Percentiles rank a stretch among this genome's conserved stretches.
Evolutionary conservation across 2,888 invertebrate genomes (phyloP).

Genomic region (Harpagoxenus sublaevis): DNA sequence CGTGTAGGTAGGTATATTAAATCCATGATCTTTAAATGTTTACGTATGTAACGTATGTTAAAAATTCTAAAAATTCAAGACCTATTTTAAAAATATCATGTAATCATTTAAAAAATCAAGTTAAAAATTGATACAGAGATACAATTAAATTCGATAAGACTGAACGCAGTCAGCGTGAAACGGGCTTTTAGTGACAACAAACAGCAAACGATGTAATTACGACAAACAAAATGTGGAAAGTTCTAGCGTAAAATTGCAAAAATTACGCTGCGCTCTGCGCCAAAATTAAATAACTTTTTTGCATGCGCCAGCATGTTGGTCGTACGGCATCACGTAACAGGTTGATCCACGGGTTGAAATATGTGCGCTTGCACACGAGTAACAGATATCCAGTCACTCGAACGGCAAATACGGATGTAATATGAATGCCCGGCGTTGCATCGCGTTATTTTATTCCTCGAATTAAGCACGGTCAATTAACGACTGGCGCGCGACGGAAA

Average conservation of each 20-base stretch:
- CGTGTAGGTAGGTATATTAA: not conserved
- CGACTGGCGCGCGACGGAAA: constrained; percentile 26
- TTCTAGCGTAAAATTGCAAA: constrained; percentile 30
- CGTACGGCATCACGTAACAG: constrained; percentile 34
- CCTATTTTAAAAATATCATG: not conserved
- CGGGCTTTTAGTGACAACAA: constrained; percentile 3
- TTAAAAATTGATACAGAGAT: not conserved
- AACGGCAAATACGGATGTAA: constrained; percentile 43
- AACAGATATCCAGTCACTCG: constrained; percentile 33
- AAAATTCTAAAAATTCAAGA: constrained; percentile 2
- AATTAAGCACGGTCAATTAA: constrained; percentile 56
- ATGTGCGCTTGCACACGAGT: constrained; percentile 15
- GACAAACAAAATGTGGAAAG: constrained; percentile 30
- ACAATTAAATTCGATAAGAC: not conserved
- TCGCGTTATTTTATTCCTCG: constrained; percentile 33
- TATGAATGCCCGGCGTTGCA: constrained; percentile 8
- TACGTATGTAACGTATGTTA: not conserved
- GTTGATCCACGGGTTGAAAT: constrained; percentile 31
- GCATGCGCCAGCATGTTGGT: not conserved
- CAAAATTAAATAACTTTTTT: constrained; percentile 40
- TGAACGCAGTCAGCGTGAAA: not conserved
- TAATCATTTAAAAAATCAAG: not conserved
- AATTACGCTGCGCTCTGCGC: not conserved
- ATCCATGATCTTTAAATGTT: not conserved
- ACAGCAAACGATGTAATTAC: constrained; percentile 1